These are phyloP conservation scores for Lampropteryx suffumata DNA, from an alignment of 2,888 invertebrate species.

Conservation along the genomic window DNA sequence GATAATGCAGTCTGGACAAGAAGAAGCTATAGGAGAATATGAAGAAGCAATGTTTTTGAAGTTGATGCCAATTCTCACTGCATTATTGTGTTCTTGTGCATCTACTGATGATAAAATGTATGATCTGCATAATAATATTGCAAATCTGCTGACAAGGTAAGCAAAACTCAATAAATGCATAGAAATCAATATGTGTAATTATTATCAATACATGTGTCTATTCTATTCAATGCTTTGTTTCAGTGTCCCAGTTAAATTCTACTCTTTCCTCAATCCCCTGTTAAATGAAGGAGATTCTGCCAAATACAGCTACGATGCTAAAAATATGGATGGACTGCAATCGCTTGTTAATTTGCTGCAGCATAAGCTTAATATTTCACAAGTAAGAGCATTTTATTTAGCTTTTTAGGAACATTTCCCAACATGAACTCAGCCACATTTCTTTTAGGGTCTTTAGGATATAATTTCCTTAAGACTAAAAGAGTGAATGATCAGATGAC, in stretches of 20 bases:
- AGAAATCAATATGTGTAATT: no score
- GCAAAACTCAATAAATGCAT: background rate
- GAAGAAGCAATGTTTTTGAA: slow-evolving; percentile 88
- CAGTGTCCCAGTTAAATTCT: slow-evolving; percentile 90
- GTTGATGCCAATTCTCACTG: slow-evolving; percentile 87
- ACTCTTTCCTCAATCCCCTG: slow-evolving; percentile 86
- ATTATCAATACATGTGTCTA: background rate
- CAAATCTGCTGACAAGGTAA: slow-evolving; percentile 90
- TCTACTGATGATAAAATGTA: slow-evolving; percentile 83
- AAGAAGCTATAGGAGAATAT: slow-evolving; percentile 79
- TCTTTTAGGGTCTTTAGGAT: no score
- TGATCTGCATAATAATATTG: slow-evolving; percentile 89
- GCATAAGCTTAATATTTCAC: slow-evolving; percentile 82
- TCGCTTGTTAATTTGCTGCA: slow-evolving; percentile 88
- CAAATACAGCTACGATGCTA: slow-evolving; percentile 84
- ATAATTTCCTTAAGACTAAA: no score
- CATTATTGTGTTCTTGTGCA: slow-evolving; percentile 85
- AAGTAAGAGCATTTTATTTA: slow-evolving; percentile 55
- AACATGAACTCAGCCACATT: no score
- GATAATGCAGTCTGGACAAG: slow-evolving; percentile 77
- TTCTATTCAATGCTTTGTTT: slow-evolving; percentile 30
- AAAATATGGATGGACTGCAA: slow-evolving; percentile 90
- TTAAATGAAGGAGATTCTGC: slow-evolving; percentile 74
- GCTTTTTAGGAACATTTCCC: no score
- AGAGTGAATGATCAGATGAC: no score